Evolutionary conservation across 2,888 invertebrate genomes (phyloP).

Genomic region (Lutraria lutraria): DNA sequence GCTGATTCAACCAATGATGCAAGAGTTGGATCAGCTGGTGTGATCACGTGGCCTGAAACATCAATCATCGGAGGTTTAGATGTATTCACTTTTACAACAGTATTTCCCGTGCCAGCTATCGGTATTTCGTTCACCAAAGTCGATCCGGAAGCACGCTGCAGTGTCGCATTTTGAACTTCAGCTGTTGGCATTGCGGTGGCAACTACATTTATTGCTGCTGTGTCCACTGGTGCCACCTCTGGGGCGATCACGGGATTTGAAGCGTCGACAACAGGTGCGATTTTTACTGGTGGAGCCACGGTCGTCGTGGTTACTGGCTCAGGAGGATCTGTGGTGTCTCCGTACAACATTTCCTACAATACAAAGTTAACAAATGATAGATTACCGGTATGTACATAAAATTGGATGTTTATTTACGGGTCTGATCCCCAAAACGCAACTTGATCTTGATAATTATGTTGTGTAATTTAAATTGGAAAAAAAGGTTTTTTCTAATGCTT

Average conservation of each 20-base stretch:
- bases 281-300: neutral
- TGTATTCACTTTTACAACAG: neutral
- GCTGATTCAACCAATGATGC: neutral
- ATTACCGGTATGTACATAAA: too few relatives aligned
- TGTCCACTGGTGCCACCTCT: neutral
- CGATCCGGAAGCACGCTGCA: too few relatives aligned
- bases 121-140: too few relatives aligned
- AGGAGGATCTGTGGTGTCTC: conserved; percentile 55
- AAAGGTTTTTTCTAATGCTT: too few relatives aligned
- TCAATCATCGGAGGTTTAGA: neutral
- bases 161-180: neutral
- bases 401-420: too few relatives aligned
- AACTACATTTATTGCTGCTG: neutral
- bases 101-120: too few relatives aligned
- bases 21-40: neutral
- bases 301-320: conserved; percentile 43
- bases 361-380: neutral
- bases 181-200: neutral
- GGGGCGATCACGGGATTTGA: neutral
- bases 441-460: too few relatives aligned
- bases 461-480: too few relatives aligned
- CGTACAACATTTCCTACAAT: conserved; percentile 47
- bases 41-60: neutral
- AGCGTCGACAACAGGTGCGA: neutral
- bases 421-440: too few relatives aligned